A percentile compares a stretch with the other conserved stretches of the same genome.
Conservation (phyloP, 2,888 invertebrate species). For the Seira sanloemensis region DNA sequence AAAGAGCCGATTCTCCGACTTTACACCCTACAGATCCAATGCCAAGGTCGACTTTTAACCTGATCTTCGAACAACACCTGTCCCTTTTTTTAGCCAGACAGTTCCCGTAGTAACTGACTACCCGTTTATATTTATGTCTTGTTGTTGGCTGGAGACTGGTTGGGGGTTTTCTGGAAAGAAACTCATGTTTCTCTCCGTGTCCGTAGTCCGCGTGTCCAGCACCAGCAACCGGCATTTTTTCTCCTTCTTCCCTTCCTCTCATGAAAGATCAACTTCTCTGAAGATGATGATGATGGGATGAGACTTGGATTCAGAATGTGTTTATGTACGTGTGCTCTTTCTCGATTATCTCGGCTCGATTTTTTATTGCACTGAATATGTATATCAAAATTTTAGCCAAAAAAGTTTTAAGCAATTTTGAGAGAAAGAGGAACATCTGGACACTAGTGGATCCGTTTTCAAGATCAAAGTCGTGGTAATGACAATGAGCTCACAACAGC, state of each 20-base stretch:
- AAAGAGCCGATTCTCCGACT: constrained; percentile 5
- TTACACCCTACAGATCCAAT: constrained; percentile 59
- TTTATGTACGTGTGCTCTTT: not conserved
- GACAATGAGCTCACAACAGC: not conserved
- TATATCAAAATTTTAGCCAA: not conserved
- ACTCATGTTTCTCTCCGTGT: not conserved
- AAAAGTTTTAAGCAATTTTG: too few relatives aligned
- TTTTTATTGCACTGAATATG: not conserved
- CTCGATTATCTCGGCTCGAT: not conserved
- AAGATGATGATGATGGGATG: not conserved
- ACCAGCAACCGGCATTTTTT: not conserved
- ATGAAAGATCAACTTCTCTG: not conserved
- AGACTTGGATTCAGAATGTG: not conserved
- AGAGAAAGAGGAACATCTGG: constrained; percentile 54
- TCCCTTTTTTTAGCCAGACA: constrained; percentile 40
- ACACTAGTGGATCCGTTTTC: constrained; percentile 38
- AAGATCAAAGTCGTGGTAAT: not conserved
- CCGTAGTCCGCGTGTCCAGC: not conserved
- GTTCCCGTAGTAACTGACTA: constrained; percentile 21
- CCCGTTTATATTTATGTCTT: constrained; percentile 46
- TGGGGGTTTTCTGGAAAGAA: too few relatives aligned
- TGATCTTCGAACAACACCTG: constrained; percentile 72
- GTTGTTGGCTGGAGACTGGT: constrained; percentile 11
- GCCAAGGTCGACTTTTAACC: constrained; percentile 73
- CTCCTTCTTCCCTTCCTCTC: not conserved